Evolutionary conservation across 2,888 invertebrate genomes (phyloP), one percentile per base, ranked within the genome.

Genomic region (Heliconius charithonia): DNA sequence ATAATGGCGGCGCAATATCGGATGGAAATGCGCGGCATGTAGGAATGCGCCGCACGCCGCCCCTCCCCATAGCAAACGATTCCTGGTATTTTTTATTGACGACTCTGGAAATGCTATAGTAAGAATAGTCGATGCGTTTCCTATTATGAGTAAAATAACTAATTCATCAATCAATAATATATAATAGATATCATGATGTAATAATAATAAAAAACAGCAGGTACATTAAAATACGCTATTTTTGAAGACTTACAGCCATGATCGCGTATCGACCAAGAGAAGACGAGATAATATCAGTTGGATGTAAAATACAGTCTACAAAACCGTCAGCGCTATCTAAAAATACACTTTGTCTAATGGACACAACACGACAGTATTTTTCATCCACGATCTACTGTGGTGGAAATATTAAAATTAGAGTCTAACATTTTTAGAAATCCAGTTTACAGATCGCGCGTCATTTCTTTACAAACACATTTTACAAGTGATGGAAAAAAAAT

Each of bases 21-120:
- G 94, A 95, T 94, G 94, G 94, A 95, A 94, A 94, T 95, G 94
- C 93, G 93, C 93, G 95, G 95, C 93, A 95, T 94, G 94, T 94
- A 93, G 95, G 95, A 95, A 95, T 94, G 93, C 93, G 93, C 93
- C 93, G 91, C 91, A 89, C 92, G 90, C 92, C 85, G 83, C 93
- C 92, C 91, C 91, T 91, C 89, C 90, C 91, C 90, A 92, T 92
- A 92, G 92, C 90, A 90, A 93, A 90, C 93, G 90, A 95, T 94
- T 93, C 93, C 89, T 92, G 94, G 94, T 91, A 94, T 95, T 94
- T 95, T 95, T 95, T 95, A 95, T 93, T 92, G 94, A 94, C 93
- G 93, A 93, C 93, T 93, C 90, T 89, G 87, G 90, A 91, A 92
- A 92, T 90, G 87, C 90, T 91, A 87, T 86, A 89, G 90, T 89